phyloP scores from a whole-genome alignment of 1,140 invertebrate genomes.

The Ceratina australensis region DNA sequence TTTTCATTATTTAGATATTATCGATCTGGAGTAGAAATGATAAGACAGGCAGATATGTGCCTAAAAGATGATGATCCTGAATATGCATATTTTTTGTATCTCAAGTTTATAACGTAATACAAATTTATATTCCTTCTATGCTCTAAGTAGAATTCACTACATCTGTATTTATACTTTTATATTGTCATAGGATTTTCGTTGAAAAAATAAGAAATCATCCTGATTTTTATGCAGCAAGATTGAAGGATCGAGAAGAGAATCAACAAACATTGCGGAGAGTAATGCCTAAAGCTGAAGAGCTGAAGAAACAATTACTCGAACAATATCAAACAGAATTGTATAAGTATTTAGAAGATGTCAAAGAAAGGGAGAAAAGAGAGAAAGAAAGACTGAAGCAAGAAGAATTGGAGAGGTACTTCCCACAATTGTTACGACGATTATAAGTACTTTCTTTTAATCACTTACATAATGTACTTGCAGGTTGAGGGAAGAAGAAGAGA shows the following conservation, averaged over 20 bases:
- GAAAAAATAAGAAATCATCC: slow-evolving; percentile 95
- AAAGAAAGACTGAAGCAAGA: slow-evolving; percentile 72
- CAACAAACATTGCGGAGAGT: slow-evolving; percentile 88
- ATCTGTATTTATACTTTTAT: background rate
- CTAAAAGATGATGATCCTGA: slow-evolving; percentile 91
- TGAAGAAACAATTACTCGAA: slow-evolving; percentile 88
- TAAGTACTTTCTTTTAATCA: slow-evolving; percentile 6
- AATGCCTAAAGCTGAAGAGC: slow-evolving; percentile 90
- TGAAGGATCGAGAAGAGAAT: slow-evolving; percentile 85
- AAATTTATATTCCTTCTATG: slow-evolving; percentile 3
- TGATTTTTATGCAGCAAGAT: slow-evolving; percentile 86
- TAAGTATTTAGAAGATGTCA: slow-evolving; percentile 82
- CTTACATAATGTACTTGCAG: slow-evolving; percentile 50
- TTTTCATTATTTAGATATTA: slow-evolving; percentile 84
- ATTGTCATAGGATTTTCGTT: slow-evolving; percentile 87
- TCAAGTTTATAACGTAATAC: slow-evolving; percentile 92
- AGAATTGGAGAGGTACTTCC: slow-evolving; percentile 70
- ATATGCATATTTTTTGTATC: slow-evolving; percentile 93
- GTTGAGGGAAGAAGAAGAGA: slow-evolving; percentile 73
- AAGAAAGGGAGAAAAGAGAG: slow-evolving; percentile 71
- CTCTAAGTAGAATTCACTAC: no score
- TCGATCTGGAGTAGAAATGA: slow-evolving; percentile 92
- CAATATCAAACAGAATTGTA: slow-evolving; percentile 89
- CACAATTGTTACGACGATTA: slow-evolving; percentile 31
- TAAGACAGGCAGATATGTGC: slow-evolving; percentile 94